A percentile compares a stretch with the other conserved stretches of the same genome.
Evolutionary conservation across 2,797 vertebrate genomes (phyloP).

Genomic region (Ceyx erithaca): DNA sequence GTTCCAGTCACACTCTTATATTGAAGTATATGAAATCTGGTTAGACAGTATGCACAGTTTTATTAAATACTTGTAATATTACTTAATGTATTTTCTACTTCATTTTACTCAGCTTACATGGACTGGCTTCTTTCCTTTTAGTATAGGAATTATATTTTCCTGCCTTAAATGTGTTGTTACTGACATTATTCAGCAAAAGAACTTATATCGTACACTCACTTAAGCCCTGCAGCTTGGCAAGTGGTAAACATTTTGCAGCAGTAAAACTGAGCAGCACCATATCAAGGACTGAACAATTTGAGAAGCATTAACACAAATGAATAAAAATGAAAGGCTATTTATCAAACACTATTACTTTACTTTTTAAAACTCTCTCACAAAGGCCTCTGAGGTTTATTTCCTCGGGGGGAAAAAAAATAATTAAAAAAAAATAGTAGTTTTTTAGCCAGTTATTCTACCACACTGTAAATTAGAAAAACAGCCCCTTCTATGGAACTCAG

Average conservation of each 20-base stretch:
- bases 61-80: neutral
- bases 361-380: neutral
- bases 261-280: neutral
- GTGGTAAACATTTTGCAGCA: neutral
- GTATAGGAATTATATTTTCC: neutral
- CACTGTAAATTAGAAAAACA: slow-evolving; percentile 26
- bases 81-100: neutral
- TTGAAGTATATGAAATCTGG: neutral
- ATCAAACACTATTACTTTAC: neutral
- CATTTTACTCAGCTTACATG: neutral
- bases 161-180: neutral
- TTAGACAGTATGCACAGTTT: neutral
- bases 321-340: slow-evolving; percentile 12
- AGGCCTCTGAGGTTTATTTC: slow-evolving; percentile 1
- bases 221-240: neutral
- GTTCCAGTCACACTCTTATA: neutral
- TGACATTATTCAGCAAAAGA: neutral
- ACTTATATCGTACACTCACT: neutral
- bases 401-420: neutral
- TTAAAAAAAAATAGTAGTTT: neutral
- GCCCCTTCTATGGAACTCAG: neutral
- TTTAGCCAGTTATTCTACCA: slow-evolving; percentile 18
- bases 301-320: neutral
- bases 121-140: neutral
- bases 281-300: neutral